Evolutionary conservation across 2,888 invertebrate genomes (phyloP), one percentile per base, ranked within the genome.

Genomic region (Andrena bucephala): DNA sequence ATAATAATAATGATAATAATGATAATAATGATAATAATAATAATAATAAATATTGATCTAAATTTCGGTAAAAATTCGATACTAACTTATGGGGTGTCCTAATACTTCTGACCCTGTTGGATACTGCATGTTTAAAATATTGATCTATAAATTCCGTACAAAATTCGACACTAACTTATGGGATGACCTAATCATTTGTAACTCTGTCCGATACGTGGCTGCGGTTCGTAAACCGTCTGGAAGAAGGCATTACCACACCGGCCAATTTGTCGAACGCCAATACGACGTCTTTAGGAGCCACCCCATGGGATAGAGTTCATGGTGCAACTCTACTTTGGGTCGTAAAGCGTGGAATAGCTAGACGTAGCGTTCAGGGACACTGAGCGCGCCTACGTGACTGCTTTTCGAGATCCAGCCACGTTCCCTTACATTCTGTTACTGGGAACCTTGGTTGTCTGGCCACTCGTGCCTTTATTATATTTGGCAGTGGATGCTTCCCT

Each of bases 321-420:
- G 50, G 59, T 20, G 20, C 16, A 33, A 54, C 63, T 29, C 8
- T 1, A 13, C 24, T 24, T 13, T 10, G 52, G 60, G 10, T 59
- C 20, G 16, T 52, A 24, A 36, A 54, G n/a, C 10, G 27, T n/a
- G 29, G n/a, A 16, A 16, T 16, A 60, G 27, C 13, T 13, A 3
- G 13, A 73, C 16, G 27, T 33, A 33, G 24, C 33, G 4, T 24
- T 33, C 33, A 1, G 57, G n/a, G 48, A n/a, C 20, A 13, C 33
- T n/a, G 16, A 62, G 50, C 62, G 27, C 5, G 1, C 8, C 33
- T 75, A 75, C 75, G 77, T 77, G 77, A 77, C 74, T 48, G 31
- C 74, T 73, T 72, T 73, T n/a, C 71, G 3, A 52, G 54, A 63
- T 48, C 54, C 10, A 36, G 54, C n/a, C 63, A 57, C 62, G 54